Conservation (phyloP, 2,113 vertebrate genomes). For the Pterocles gutturalis region DNA sequence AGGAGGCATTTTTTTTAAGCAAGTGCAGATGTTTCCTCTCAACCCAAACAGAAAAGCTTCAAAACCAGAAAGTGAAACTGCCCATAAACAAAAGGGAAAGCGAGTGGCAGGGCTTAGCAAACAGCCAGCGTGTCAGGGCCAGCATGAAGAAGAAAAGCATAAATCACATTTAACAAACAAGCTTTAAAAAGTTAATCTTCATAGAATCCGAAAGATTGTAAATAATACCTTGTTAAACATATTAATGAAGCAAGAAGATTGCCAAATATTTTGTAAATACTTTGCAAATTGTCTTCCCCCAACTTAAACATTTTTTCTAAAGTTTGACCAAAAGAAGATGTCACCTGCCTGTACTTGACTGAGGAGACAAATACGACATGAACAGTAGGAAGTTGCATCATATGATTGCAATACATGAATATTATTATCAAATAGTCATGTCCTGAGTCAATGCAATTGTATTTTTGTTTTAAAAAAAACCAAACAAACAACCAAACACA, state of each 20-base stretch:
- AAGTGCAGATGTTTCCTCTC: constrained; percentile 65
- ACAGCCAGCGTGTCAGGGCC: background rate
- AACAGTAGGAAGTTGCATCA: constrained; percentile 66
- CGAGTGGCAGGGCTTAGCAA: background rate
- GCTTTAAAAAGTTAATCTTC: background rate
- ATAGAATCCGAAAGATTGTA: background rate
- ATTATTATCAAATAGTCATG: constrained; percentile 47
- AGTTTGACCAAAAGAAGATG: constrained; percentile 31
- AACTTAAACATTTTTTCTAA: background rate
- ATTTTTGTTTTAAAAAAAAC: background rate
- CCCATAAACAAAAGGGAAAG: constrained; percentile 70
- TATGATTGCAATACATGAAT: constrained; percentile 31
- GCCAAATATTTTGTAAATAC: background rate
- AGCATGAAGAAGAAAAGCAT: background rate
- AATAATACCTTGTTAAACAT: background rate
- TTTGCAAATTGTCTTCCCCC: background rate
- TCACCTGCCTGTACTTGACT: background rate
- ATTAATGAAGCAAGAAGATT: background rate
- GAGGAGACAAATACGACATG: constrained; percentile 28
- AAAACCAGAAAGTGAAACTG: constrained; percentile 72
- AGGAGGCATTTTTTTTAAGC: constrained; percentile 40
- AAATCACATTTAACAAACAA: background rate
- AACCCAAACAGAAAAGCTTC: constrained; percentile 60
- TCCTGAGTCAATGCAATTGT: constrained; percentile 41
- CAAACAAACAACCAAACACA: no score